Evolutionary conservation across 2,888 invertebrate species (phyloP), one percentile per base, ranked within the genome.

Genomic region (Oscheius sp.): DNA sequence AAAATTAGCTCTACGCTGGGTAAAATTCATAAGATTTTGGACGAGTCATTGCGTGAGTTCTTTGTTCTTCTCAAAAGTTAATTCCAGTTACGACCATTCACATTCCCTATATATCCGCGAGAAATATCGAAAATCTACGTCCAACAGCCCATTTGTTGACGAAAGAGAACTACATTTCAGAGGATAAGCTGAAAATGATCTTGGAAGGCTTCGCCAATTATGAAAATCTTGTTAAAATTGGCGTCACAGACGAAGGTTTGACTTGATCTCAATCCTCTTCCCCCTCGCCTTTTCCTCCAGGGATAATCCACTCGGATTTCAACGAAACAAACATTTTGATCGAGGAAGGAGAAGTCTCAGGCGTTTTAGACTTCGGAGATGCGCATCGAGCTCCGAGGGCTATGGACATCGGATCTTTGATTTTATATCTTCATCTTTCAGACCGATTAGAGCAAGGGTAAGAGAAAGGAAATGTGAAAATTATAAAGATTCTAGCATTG

Each of bases 341-440:
- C 8, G 5, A 20, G 8, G 45, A 27, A 1, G 63, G 48, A 23
- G 6, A 63, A 45, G 42, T 67, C 3, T 31, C 57, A 12, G 67
- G 55, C 33, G 55, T 67, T 20, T 17, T 67, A 31, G 67, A 67
- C 34, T 67, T 67, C 25, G 67, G 67, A 4, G 67, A 67, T 67
- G 29, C 33, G 3, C 67, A 67, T 17, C 45, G 55, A 23, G 17
- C 67, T 15, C 34, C 27, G 3, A 23, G 67, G 31, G 67, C 57
- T 29, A 33, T 55, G 34, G 67, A 67, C 31, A 58, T 67, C 5
- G 67, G 42, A 10, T 27, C 67, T 5, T 23, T 34, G 15, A 57
- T 57, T 46, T 20, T 67, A 17, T 67, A 67, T 27, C 34, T 67
- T 10, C 46, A 67, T 55, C 48, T 67, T 2, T 67, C 55, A 31